Evolutionary conservation across 2,888 invertebrate species (phyloP).

Genomic region (Drosophila mulleri): DNA sequence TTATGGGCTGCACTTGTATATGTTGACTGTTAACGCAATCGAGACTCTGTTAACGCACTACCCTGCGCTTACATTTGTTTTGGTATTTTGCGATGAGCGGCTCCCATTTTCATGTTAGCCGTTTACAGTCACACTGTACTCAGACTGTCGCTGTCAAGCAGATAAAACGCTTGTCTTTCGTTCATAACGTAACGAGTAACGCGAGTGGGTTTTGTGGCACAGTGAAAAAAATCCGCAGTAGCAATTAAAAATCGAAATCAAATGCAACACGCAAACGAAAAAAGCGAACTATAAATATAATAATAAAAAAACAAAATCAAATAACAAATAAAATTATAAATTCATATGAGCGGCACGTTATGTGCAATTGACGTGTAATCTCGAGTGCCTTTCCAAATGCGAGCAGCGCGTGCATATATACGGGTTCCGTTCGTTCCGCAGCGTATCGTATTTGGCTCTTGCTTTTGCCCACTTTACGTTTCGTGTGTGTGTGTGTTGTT

Average conservation of each 20-base stretch:
- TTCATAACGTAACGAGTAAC: constrained; percentile 61
- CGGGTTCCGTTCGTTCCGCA: constrained; percentile 75
- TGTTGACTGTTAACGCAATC: constrained; percentile 18
- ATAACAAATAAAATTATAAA: constrained; percentile 16
- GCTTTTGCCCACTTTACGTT: constrained; percentile 71
- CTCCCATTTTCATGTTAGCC: constrained; percentile 19
- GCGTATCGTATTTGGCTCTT: constrained; percentile 67
- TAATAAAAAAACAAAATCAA: constrained; percentile 5
- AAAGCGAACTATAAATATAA: constrained; percentile 28
- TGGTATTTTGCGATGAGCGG: constrained; percentile 36
- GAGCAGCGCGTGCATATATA: constrained; percentile 78
- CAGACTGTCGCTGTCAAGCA: constrained; percentile 62
- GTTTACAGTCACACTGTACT: constrained; percentile 46
- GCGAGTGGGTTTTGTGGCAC: constrained; percentile 54
- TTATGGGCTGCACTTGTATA: not conserved
- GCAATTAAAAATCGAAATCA: constrained; percentile 50
- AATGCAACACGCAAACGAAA: constrained; percentile 37
- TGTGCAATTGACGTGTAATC: constrained; percentile 41
- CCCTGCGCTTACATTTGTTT: constrained; percentile 12
- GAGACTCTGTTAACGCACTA: constrained; percentile 14
- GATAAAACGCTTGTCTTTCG: constrained; percentile 55
- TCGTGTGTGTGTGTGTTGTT: constrained; percentile 59
- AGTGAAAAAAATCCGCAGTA: constrained; percentile 26
- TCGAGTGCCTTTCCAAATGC: constrained; percentile 62
- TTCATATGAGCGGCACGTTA: constrained; percentile 39